Base-by-base conservation (phyloP, 2,888 invertebrate genomes). In the Molanna angustata region DNA sequence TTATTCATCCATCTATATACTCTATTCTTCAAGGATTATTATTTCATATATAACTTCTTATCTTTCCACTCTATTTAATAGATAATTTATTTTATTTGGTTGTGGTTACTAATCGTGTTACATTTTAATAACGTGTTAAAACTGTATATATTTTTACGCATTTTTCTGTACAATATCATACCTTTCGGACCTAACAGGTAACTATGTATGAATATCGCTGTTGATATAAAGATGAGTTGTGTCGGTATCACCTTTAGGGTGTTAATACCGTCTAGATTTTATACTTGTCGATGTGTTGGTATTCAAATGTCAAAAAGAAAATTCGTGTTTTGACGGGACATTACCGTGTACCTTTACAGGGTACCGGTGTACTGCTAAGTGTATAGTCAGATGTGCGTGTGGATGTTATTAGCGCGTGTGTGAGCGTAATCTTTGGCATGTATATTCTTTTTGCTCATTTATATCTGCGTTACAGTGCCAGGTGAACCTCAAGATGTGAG, bases 401-500 rank as follows among this genome's bases (percentile, higher is more conserved):
- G 52, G 42, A 52, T 16, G 43, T 45, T 42, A 43, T 14, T 18
- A 40, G 41, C 41, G 48, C 35, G 48, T 52, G 43, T 44, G 42
- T 52, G 46, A 19, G 18, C 19, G 22, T 16, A 33, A 17, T 19
- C 35, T 13, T 13, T 35, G 11, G 6, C n/a, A 16, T 21, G 19
- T 22, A 19, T 17, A 1, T 14, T 44, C 19, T 7, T 11, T 39
- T 6, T 17, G 45, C 46, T 46, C 39, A 46, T 7, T 6, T 22
- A 32, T 40, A 18, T 21, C n/a, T 43, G 43, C 43, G 71, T 78
- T 79, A 75, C 85, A 98, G 98, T 99, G 81, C 98, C 98, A 64
- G 96, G 96, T 61, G 91, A 95, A 74, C 98, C 98, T 42, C 90
- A 91, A 72, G 90, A 93, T 66, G 94, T 99, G 59, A 87, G 88